Conservation (phyloP, 2,888 invertebrate genomes). For the Acleris emargana region DNA sequence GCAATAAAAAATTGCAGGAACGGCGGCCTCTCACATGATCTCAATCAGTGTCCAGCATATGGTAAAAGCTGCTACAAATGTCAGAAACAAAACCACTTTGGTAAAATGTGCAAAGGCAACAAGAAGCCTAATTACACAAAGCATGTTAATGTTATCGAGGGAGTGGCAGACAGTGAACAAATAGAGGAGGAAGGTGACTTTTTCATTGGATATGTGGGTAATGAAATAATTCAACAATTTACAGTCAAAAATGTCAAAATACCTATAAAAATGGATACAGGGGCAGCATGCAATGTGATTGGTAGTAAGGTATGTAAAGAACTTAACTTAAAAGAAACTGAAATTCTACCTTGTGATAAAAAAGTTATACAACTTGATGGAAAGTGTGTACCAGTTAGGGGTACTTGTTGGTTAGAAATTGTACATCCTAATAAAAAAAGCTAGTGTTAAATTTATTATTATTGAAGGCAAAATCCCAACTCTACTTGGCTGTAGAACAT, state of each 20-base stretch:
- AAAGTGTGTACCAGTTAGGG: constrained; percentile 19
- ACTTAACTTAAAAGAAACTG: too few species aligned
- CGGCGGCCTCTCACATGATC: constrained; percentile 29
- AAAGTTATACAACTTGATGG: constrained; percentile 27
- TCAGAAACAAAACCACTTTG: constrained; percentile 32
- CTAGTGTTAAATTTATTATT: constrained; percentile 24
- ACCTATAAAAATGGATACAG: too few species aligned
- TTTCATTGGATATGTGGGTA: too few species aligned
- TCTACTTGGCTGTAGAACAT: constrained; percentile 23
- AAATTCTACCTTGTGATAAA: constrained; percentile 20
- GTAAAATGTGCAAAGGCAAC: constrained; percentile 9
- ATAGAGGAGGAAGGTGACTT: not conserved
- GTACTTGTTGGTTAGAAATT: constrained; percentile 18
- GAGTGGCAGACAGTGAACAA: constrained; percentile 1
- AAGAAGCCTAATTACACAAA: not conserved
- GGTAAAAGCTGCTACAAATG: constrained; percentile 32
- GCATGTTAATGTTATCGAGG: constrained; percentile 11
- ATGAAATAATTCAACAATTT: too few species aligned
- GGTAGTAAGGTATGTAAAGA: too few species aligned
- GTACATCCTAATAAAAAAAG: constrained; percentile 19
- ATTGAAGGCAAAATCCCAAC: constrained; percentile 23
- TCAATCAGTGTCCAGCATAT: constrained; percentile 33
- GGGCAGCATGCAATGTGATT: too few species aligned
- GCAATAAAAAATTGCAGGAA: constrained; percentile 13
- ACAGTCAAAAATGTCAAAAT: too few species aligned